These are phyloP conservation scores for Steinernema hermaphroditum DNA, from an alignment of 2,888 invertebrate genomes.

Conservation along the genomic window DNA sequence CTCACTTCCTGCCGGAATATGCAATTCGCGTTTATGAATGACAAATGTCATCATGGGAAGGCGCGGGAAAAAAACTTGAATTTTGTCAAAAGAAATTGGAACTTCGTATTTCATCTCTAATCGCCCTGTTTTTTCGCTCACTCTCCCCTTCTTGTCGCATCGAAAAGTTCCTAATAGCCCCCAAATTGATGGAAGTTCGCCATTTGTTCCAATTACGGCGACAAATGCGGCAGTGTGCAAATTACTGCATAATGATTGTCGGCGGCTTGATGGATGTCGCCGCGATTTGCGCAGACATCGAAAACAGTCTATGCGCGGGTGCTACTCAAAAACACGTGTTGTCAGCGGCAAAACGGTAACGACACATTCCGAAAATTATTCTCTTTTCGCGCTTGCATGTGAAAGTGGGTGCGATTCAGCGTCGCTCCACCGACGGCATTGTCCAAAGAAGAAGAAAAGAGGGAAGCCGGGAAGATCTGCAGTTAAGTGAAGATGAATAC, in stretches of 20 bases:
- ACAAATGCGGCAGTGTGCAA: background rate
- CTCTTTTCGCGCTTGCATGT: too few relatives aligned
- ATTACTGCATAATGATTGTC: slow-evolving; percentile 28
- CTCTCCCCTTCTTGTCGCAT: background rate
- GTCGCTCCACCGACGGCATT: too few relatives aligned
- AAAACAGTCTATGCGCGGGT: background rate
- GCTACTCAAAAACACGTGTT: too few relatives aligned
- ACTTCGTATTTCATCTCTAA: background rate
- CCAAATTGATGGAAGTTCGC: background rate
- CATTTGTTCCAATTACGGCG: background rate
- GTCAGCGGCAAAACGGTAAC: too few relatives aligned
- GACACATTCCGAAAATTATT: too few relatives aligned
- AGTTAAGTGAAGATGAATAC: slow-evolving; percentile 13
- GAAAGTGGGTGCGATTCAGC: too few relatives aligned
- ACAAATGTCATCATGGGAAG: too few relatives aligned
- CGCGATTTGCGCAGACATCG: slow-evolving; percentile 2
- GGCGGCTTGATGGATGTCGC: slow-evolving; percentile 19
- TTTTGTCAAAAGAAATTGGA: too few relatives aligned
- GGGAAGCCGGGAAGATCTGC: background rate
- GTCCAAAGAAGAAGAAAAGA: too few relatives aligned
- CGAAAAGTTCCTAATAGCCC: slow-evolving; percentile 12
- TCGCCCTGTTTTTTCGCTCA: background rate
- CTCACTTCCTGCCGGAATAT: too few relatives aligned
- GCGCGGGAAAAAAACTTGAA: too few relatives aligned
- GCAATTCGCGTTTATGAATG: too few relatives aligned